A percentile compares a stretch with the other conserved stretches of the same genome.
Conservation (phyloP, 2,113 vertebrate genomes). For the Malurus alboscapulatus region DNA sequence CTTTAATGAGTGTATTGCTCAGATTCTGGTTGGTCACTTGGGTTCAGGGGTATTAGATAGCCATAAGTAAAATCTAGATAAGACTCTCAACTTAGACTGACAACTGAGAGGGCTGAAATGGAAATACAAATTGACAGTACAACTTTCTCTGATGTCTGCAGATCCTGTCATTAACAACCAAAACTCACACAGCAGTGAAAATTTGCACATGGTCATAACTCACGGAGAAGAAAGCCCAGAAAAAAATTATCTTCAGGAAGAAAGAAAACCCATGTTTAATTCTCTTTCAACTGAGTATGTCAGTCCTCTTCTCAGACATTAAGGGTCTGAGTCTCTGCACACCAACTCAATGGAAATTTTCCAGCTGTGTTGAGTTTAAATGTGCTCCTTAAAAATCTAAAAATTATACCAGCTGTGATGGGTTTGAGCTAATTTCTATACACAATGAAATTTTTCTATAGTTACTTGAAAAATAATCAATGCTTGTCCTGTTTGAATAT, state of each 20-base stretch:
- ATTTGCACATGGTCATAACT: neutral
- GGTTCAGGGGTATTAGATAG: neutral
- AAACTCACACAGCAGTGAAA: neutral
- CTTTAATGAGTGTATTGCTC: neutral
- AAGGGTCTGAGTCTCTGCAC: neutral
- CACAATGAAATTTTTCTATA: neutral
- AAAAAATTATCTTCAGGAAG: neutral
- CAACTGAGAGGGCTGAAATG: neutral
- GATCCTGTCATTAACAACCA: neutral
- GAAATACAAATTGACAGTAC: neutral
- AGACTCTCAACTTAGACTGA: neutral
- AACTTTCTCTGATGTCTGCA: neutral
- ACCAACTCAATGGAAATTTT: neutral
- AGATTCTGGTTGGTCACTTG: neutral
- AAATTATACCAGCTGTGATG: neutral
- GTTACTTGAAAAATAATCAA: neutral
- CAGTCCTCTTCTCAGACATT: neutral
- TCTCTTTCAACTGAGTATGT: neutral
- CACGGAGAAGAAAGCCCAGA: neutral
- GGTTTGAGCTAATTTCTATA: neutral
- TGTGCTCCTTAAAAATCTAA: neutral
- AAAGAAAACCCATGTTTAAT: neutral
- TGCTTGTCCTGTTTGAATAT: neutral
- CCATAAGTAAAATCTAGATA: neutral
- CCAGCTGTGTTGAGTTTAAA: neutral